Percentiles rank a stretch among this genome's conserved stretches.
Conservation (phyloP, 2,888 invertebrate species). For the Patella pellucida region DNA sequence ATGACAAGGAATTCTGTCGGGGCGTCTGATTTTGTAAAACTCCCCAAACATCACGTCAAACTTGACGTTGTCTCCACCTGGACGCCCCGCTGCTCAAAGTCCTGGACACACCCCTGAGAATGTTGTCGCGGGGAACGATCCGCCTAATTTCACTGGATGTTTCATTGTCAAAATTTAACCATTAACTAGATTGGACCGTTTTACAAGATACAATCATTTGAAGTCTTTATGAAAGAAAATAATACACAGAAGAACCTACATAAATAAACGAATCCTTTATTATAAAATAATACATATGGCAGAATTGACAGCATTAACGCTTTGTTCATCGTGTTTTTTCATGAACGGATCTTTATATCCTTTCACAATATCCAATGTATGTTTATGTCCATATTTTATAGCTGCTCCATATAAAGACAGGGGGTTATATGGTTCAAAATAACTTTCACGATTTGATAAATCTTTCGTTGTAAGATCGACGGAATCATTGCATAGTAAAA, state of each 20-base stretch:
- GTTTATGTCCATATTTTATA: constrained; percentile 59
- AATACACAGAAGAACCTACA: background rate
- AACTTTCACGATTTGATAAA: constrained; percentile 56
- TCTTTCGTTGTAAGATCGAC: constrained; percentile 60
- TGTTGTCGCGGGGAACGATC: no score
- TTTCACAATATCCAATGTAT: constrained; percentile 54
- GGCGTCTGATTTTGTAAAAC: no score
- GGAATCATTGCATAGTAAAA: constrained; percentile 52
- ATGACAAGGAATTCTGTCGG: no score
- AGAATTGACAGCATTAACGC: background rate
- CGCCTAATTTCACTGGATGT: no score
- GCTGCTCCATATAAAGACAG: constrained; percentile 61
- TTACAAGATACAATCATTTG: no score
- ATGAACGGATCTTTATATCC: constrained; percentile 15
- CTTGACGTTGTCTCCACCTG: no score
- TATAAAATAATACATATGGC: constrained; percentile 23
- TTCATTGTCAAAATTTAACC: no score
- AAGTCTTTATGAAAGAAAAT: no score
- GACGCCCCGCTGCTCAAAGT: no score
- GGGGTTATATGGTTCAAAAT: constrained; percentile 55
- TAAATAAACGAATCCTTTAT: background rate
- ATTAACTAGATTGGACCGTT: no score
- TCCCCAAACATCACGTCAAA: no score
- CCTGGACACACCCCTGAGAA: no score
- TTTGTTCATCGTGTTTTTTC: background rate